Conservation (phyloP, 2,797 vertebrate genomes). For the Eleutherodactylus coqui region DNA sequence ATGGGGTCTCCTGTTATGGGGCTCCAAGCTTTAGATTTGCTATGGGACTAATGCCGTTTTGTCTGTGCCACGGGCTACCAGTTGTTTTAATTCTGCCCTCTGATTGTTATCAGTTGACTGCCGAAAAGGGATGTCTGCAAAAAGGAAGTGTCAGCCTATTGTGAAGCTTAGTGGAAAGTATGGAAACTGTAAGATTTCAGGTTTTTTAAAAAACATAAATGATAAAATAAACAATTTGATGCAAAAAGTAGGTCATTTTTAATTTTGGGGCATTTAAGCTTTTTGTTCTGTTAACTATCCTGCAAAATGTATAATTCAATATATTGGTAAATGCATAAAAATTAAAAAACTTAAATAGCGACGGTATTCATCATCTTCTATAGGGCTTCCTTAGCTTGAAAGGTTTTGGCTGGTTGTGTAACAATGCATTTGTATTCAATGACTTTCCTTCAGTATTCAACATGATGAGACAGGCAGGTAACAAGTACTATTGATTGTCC, state of each 20-base stretch:
- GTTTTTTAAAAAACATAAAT: no score
- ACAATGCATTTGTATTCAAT: background rate
- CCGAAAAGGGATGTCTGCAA: no score
- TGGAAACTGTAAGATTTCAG: no score
- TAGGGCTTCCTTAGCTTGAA: background rate
- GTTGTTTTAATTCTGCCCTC: no score
- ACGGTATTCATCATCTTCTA: background rate
- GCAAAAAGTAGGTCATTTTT: background rate
- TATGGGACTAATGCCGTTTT: no score
- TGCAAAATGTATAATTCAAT: background rate
- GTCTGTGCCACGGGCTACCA: no score
- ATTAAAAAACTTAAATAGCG: background rate
- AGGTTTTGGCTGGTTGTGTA: background rate
- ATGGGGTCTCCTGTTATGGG: no score
- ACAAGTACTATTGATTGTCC: conserved; percentile 15
- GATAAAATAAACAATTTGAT: background rate
- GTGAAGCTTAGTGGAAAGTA: no score
- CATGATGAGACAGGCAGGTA: background rate
- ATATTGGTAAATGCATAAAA: background rate
- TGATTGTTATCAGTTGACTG: no score
- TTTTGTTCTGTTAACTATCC: background rate
- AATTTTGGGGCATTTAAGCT: background rate
- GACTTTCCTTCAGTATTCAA: background rate
- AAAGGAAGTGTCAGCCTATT: no score
- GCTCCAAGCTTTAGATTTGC: no score